A percentile compares a stretch with the other conserved stretches of the same genome.
Conservation (phyloP, 2,113 vertebrate species). For the Oryzias curvinotus region DNA sequence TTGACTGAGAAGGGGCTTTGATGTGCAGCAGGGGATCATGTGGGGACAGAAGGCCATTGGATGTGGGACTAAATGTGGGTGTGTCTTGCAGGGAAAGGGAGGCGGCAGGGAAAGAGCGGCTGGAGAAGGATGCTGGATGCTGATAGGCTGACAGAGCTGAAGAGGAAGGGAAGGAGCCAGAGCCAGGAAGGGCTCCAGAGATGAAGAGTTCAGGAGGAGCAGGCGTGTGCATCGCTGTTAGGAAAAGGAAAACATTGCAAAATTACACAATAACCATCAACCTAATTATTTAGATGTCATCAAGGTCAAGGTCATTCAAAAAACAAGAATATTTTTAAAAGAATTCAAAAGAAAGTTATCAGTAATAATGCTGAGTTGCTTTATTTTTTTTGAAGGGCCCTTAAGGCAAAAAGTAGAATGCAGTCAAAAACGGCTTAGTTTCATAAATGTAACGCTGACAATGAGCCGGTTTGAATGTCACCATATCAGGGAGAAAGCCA, state of each 20-base stretch:
- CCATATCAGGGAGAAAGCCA: constrained; percentile 39
- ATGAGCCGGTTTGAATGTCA: constrained; percentile 57
- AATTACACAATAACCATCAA: constrained; percentile 39
- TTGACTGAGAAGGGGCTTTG: constrained; percentile 81
- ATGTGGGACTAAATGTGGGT: constrained; percentile 89
- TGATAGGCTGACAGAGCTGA: constrained; percentile 95
- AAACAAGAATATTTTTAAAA: not conserved
- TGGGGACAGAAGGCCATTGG: constrained; percentile 88
- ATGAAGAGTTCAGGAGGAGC: constrained; percentile 94
- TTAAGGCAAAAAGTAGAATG: constrained; percentile 30
- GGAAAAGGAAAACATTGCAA: constrained; percentile 51
- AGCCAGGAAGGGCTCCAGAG: constrained; percentile 90
- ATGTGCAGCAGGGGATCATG: constrained; percentile 87
- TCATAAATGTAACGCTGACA: constrained; percentile 64
- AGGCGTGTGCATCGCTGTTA: constrained; percentile 92
- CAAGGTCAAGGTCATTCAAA: not conserved
- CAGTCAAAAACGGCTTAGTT: constrained; percentile 31
- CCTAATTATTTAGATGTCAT: constrained; percentile 10
- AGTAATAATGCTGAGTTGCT: not conserved
- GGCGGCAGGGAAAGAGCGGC: constrained; percentile 87
- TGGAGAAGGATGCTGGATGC: constrained; percentile 91
- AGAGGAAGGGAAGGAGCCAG: constrained; percentile 91
- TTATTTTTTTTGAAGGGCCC: not conserved
- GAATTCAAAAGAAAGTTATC: not conserved
- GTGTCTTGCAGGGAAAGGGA: constrained; percentile 90